Evolutionary conservation across 2,797 vertebrate genomes (phyloP).

Genomic region (Rhynchotus rufescens): DNA sequence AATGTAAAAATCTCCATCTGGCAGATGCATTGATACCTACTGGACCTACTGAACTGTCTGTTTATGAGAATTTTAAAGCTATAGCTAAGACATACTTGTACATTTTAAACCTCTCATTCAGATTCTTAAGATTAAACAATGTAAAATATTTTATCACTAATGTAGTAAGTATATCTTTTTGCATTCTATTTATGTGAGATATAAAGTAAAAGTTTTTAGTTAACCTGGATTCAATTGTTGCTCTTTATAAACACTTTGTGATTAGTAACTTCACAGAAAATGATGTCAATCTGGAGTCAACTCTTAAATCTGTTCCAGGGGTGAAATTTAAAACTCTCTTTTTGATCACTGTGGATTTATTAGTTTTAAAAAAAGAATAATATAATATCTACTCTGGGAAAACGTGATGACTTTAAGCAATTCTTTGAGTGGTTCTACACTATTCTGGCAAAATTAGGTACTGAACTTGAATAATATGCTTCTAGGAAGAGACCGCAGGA

Average conservation of each 20-base stretch:
- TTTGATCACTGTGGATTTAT: background rate
- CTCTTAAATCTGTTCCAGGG: background rate
- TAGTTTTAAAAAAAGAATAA: background rate
- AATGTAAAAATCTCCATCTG: constrained; percentile 12
- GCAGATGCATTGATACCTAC: background rate
- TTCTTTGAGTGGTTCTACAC: background rate
- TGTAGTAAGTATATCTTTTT: background rate
- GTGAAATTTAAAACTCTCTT: background rate
- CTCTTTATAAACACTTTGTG: background rate
- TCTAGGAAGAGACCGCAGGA: background rate
- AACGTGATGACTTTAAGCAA: background rate
- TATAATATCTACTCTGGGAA: background rate
- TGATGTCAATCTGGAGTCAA: background rate
- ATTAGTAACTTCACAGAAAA: background rate
- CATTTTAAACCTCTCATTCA: background rate
- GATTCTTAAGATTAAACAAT: background rate
- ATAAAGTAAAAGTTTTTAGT: background rate
- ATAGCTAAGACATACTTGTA: background rate
- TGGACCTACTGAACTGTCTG: background rate
- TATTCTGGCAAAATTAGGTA: constrained; percentile 2
- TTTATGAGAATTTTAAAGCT: background rate
- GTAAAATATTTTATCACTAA: background rate
- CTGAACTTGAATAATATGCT: background rate
- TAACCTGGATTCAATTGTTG: background rate
- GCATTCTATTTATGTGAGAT: background rate